A percentile compares a stretch with the other conserved stretches of the same genome.
Evolutionary conservation across 2,797 vertebrate genomes (phyloP).

Genomic region (Brotula barbata): DNA sequence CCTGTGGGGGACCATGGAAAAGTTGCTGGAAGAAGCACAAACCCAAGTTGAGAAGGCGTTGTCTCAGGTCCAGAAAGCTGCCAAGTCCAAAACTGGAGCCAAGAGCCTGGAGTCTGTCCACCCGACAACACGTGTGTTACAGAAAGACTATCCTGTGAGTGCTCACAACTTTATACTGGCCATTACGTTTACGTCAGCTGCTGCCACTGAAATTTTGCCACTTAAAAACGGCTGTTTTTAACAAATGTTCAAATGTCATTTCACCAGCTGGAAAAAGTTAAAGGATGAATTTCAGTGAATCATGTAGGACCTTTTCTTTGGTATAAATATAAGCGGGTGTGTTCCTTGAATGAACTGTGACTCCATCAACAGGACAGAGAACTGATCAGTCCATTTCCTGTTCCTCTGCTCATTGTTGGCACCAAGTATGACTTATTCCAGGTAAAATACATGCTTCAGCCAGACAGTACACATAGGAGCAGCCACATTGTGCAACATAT

Average conservation of each 20-base stretch:
- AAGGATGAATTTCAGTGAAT: too few species aligned
- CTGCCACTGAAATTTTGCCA: too few species aligned
- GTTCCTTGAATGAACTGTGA: slow-evolving; percentile 13
- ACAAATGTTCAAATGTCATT: too few species aligned
- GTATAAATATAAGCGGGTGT: background rate
- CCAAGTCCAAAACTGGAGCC: slow-evolving; percentile 72
- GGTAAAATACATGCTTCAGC: slow-evolving; percentile 75
- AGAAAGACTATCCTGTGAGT: slow-evolving; percentile 92
- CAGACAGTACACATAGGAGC: too few species aligned
- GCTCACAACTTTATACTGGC: background rate
- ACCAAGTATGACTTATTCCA: slow-evolving; percentile 97
- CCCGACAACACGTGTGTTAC: slow-evolving; percentile 74
- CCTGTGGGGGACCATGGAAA: slow-evolving; percentile 91
- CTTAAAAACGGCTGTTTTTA: too few species aligned
- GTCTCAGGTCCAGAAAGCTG: slow-evolving; percentile 74
- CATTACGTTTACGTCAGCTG: background rate
- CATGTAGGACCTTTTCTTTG: too few species aligned
- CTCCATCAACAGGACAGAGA: slow-evolving; percentile 87
- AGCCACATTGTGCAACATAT: too few species aligned
- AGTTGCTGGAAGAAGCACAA: slow-evolving; percentile 83
- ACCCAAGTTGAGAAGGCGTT: slow-evolving; percentile 82
- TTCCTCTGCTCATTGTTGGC: slow-evolving; percentile 92
- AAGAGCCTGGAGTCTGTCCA: slow-evolving; percentile 74
- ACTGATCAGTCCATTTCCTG: slow-evolving; percentile 90
- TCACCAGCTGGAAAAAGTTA: too few species aligned